Evolutionary conservation across 2,113 vertebrate species (phyloP).

Genomic region (Heterochromis multidens): DNA sequence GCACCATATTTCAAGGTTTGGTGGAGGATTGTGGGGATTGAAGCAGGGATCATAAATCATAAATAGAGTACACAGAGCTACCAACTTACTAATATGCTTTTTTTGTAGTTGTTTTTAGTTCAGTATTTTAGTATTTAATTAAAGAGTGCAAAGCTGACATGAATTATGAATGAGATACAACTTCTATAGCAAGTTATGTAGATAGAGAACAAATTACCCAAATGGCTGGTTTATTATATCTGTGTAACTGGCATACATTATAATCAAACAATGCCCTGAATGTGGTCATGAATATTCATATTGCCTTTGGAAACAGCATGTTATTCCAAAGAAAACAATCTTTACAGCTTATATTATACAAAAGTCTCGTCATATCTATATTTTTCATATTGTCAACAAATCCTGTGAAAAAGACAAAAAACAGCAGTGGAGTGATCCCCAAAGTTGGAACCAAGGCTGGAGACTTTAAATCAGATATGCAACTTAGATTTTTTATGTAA

Average conservation of each 20-base stretch:
- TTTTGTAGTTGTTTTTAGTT: neutral
- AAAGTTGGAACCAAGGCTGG: fast-evolving
- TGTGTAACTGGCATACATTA: neutral
- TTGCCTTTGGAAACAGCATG: no score
- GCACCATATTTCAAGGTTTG: neutral
- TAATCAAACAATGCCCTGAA: neutral
- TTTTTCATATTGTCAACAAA: neutral
- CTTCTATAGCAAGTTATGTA: neutral
- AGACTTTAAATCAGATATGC: neutral
- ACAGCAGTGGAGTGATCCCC: neutral
- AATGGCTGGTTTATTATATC: neutral
- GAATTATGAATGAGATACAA: neutral
- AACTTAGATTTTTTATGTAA: neutral
- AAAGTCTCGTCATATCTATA: neutral
- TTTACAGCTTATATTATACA: no score
- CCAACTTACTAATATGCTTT: neutral
- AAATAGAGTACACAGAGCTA: neutral
- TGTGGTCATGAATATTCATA: no score
- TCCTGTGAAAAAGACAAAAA: no score
- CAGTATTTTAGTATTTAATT: neutral
- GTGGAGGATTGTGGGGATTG: neutral
- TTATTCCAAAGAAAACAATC: no score
- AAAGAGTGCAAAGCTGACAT: neutral
- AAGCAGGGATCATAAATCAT: neutral
- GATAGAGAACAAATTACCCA: neutral